A percentile compares a stretch with the other conserved stretches of the same genome.
Conservation (phyloP, 30 jellyfish, hydroid and myxozoan species). For the Cassiopea andromeda region DNA sequence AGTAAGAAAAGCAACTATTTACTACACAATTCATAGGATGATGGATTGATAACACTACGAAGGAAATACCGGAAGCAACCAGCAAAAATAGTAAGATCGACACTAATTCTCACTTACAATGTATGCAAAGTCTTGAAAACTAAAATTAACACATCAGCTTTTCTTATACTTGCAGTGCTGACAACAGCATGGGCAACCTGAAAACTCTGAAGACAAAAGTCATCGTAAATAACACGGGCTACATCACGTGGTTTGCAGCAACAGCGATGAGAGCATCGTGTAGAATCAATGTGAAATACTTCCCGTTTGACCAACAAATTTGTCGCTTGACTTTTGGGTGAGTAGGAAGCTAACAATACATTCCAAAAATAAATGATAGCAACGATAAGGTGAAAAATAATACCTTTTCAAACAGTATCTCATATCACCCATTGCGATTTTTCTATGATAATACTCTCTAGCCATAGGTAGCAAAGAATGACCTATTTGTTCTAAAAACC, state of each 20-base stretch:
- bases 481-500: too few species aligned
- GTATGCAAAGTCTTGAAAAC: too few species aligned
- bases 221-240: slow-evolving; percentile 59
- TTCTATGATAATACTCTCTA: too few species aligned
- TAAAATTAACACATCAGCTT: neutral
- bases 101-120: too few species aligned
- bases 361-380: neutral
- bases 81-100: too few species aligned
- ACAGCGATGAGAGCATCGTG: slow-evolving; percentile 70
- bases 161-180: slow-evolving; percentile 61
- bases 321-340: slow-evolving; percentile 72
- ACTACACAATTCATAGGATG: neutral
- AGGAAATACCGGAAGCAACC: too few species aligned
- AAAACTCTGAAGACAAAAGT: slow-evolving; percentile 75
- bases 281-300: slow-evolving; percentile 74
- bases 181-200: slow-evolving; percentile 51
- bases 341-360: neutral
- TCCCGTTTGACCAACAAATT: slow-evolving; percentile 80
- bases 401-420: too few species aligned
- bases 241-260: slow-evolving; percentile 77
- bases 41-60: neutral
- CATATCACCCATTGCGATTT: too few species aligned
- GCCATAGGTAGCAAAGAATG: too few species aligned
- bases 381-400: neutral
- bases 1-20: neutral